Conservation (phyloP, 2,888 invertebrate genomes). For the Cryptophagus acutangulus region DNA sequence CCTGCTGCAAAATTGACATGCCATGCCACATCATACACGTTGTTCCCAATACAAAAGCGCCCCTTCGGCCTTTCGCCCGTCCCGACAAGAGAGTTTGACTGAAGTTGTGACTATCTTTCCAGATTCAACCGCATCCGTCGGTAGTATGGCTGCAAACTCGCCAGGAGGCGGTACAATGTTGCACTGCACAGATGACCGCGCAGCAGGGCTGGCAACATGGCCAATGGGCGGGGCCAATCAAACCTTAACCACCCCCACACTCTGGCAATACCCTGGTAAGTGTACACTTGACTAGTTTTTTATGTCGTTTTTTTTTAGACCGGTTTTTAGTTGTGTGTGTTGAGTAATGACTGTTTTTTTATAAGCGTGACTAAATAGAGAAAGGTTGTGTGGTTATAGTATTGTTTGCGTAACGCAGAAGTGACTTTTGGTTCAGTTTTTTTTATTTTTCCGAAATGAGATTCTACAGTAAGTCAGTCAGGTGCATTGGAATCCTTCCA, state of each 20-base stretch:
- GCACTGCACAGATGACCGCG: constrained; percentile 61
- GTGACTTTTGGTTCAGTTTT: constrained; percentile 12
- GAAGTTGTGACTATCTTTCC: too few species aligned
- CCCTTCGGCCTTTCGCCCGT: too few species aligned
- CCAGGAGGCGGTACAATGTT: constrained; percentile 57
- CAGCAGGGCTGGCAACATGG: constrained; percentile 53
- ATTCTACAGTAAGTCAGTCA: too few species aligned
- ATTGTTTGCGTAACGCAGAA: constrained; percentile 23
- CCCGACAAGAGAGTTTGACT: too few species aligned
- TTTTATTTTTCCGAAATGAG: too few species aligned
- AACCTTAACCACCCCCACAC: constrained; percentile 61
- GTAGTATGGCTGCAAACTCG: constrained; percentile 35
- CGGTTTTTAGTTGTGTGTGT: constrained; percentile 30
- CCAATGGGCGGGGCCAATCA: constrained; percentile 51
- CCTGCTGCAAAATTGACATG: too few species aligned
- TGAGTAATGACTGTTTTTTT: constrained; percentile 27
- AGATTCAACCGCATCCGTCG: neutral
- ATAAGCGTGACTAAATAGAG: constrained; percentile 18
- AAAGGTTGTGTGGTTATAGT: constrained; percentile 14
- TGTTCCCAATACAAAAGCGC: too few species aligned
- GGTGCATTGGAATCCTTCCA: neutral
- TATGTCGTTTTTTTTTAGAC: constrained; percentile 27
- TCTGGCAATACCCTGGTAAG: constrained; percentile 76
- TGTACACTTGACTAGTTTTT: constrained; percentile 19
- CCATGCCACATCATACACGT: too few species aligned